These are phyloP conservation scores for Aphelenchoides besseyi DNA, from an alignment of 1,140 invertebrate species.

Conservation along the genomic window DNA sequence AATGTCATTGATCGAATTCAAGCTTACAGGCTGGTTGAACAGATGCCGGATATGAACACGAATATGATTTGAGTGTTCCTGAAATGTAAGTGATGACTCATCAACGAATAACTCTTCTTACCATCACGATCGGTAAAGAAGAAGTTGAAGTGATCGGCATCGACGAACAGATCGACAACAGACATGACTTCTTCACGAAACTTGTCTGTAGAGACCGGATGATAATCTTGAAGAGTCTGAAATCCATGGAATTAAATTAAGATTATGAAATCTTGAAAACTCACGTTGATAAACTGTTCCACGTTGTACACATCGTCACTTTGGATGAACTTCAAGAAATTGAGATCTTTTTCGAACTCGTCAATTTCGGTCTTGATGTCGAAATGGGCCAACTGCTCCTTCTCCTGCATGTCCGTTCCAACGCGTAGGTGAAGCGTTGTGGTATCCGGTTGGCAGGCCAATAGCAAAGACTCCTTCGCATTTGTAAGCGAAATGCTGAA, in stretches of 20 bases:
- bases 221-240: conserved; percentile 54
- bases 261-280: conserved; percentile 9
- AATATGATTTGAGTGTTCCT: conserved; percentile 61
- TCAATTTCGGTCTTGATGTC: conserved; percentile 59
- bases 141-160: conserved; percentile 61
- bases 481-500: conserved; percentile 57
- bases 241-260: conserved; percentile 17
- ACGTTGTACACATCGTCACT: conserved; percentile 60
- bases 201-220: conserved; percentile 46
- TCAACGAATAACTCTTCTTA: no score
- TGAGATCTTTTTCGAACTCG: conserved; percentile 60
- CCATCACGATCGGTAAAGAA: conserved; percentile 63
- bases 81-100: no score
- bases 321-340: conserved; percentile 59
- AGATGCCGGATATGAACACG: conserved; percentile 56
- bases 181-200: conserved; percentile 64
- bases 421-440: conserved; percentile 38
- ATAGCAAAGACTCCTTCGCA: conserved; percentile 56
- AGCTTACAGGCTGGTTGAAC: conserved; percentile 61
- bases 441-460: conserved; percentile 50
- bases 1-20: no score
- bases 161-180: conserved; percentile 51
- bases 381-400: conserved; percentile 39
- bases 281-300: conserved; percentile 53
- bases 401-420: conserved; percentile 7